These are phyloP conservation scores for Pyrrhosoma nymphula DNA, from an alignment of 2,888 invertebrate genomes.

Conservation along the genomic window DNA sequence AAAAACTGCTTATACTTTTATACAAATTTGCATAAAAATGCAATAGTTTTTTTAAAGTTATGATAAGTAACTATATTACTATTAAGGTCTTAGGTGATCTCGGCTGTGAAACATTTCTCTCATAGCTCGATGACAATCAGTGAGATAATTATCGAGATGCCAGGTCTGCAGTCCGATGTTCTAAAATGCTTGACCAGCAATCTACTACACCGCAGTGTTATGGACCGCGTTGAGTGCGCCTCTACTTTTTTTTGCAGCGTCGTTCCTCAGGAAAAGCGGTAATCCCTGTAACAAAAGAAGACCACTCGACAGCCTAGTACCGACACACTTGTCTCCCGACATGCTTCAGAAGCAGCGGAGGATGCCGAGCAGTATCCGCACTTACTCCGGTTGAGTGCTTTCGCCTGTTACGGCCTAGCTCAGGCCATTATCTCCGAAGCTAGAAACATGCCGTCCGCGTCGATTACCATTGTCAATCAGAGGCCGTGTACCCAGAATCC, in stretches of 20 bases:
- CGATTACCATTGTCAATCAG: not conserved
- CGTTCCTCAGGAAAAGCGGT: not conserved
- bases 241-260: not conserved
- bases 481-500: not conserved
- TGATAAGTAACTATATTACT: no score
- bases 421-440: not conserved
- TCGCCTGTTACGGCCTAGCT: not conserved
- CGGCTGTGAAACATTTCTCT: not conserved
- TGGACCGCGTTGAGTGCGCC: not conserved
- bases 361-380: not conserved
- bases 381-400: not conserved
- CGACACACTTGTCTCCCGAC: not conserved
- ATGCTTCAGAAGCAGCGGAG: not conserved
- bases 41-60: no score
- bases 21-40: no score
- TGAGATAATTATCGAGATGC: not conserved
- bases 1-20: no score
- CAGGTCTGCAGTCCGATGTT: not conserved
- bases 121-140: not conserved
- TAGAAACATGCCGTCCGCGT: not conserved
- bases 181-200: not conserved
- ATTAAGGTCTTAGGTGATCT: not conserved
- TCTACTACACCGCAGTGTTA: not conserved
- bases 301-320: not conserved
- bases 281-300: not conserved